Evolutionary conservation across 2,888 invertebrate species (phyloP), one percentile per base, ranked within the genome.

Genomic region (Agrochola litura): DNA sequence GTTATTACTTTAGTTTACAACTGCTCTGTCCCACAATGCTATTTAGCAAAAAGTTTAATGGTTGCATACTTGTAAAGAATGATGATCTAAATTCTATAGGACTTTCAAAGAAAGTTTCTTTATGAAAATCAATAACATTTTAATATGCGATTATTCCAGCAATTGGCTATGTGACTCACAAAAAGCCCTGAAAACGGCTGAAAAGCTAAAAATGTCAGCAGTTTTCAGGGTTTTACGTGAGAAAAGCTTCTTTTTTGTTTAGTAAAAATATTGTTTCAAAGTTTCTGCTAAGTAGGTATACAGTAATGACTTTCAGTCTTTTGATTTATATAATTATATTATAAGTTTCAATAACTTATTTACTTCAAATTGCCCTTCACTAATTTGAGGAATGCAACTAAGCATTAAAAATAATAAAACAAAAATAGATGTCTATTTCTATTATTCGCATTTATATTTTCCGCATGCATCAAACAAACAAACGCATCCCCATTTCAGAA

Each of bases 401-500:
- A 61, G 61, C 66, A 63, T 56, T 68, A 67, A 25, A 61, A 68
- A 64, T 73, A 64, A 68, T 19, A 68, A 68, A 52, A 67, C 49
- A 73, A 77, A 75, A 61, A 74, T 22, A 25, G 43, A 49, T 73
- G 25, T 69, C 41, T 76, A 58, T 81, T 82, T 76, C 67, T 73
- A 30, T 66, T 37, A 73, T 82, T 77, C 65, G 76, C 71, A 86
- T 87, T 87, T 81, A 86, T 81, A 86, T 84, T 89, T 88, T 79
- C 81, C 75, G 73, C 83, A 73, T 63, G 72, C 68, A 76, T 72
- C 83, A 87, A 87, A 85, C 83, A 86, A 89, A 88, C 84, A 89
- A 88, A 83, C 90, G 88, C 86, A 89, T 88, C 92, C 93, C 94
- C 90, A 86, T 89, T 89, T 90, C 81, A 88, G 92, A 94, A 93